phyloP scores from a whole-genome alignment of 1,140 invertebrate genomes.

The Hyles euphorbiae region DNA sequence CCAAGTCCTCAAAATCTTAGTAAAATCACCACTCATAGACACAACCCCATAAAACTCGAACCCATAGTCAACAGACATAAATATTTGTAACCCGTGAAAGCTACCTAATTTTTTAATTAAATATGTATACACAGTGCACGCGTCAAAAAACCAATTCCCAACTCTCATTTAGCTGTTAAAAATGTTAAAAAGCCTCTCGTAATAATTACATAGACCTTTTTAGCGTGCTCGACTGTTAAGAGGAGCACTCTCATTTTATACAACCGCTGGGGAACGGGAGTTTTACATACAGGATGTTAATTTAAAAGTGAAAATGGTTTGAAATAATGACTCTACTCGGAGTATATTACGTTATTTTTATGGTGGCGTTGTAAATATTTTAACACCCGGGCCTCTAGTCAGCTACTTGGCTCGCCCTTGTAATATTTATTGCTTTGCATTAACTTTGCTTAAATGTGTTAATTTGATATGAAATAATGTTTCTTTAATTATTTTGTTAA shows the following conservation, averaged over 20 bases:
- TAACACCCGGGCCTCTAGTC: no score
- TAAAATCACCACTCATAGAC: no score
- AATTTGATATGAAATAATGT: no score
- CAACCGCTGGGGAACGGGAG: slow-evolving; percentile 16
- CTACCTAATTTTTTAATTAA: background rate
- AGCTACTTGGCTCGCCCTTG: no score
- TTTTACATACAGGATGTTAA: slow-evolving; percentile 8
- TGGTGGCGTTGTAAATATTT: no score
- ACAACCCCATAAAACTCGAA: no score
- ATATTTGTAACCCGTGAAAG: background rate
- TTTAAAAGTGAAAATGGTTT: slow-evolving; percentile 7
- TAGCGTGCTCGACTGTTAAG: slow-evolving; percentile 16
- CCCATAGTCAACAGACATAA: slow-evolving; percentile 1
- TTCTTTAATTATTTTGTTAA: no score
- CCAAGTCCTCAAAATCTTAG: no score
- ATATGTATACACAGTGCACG: background rate
- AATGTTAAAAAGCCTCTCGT: slow-evolving; percentile 22
- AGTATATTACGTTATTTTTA: no score
- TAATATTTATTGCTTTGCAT: no score
- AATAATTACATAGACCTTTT: slow-evolving; percentile 27
- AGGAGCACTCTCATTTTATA: slow-evolving; percentile 21
- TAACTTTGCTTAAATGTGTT: no score
- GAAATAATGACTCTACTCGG: background rate
- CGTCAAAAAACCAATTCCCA: slow-evolving; percentile 19
- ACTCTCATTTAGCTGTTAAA: slow-evolving; percentile 22